These are phyloP conservation scores for Phymastichus coffea DNA, from an alignment of 1,140 invertebrate species.

Conservation along the genomic window DNA sequence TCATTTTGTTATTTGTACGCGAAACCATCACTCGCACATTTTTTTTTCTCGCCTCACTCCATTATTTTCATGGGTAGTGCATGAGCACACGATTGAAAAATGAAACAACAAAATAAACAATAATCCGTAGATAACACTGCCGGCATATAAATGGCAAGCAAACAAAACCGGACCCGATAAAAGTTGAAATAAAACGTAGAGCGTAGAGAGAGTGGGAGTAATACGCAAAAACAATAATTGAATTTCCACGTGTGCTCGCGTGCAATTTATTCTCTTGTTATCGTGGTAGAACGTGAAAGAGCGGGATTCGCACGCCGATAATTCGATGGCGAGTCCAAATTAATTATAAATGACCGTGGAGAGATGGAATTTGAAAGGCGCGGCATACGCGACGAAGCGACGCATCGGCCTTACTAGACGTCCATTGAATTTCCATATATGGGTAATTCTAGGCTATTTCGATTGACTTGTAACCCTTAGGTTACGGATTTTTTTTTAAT, in stretches of 20 bases:
- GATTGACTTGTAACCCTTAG: too few relatives aligned
- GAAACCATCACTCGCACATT: too few relatives aligned
- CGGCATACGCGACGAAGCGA: neutral
- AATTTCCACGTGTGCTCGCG: neutral
- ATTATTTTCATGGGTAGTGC: too few relatives aligned
- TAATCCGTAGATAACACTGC: too few relatives aligned
- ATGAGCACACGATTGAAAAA: neutral
- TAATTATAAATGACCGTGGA: conserved; percentile 19
- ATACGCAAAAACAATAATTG: neutral
- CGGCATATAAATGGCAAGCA: too few relatives aligned
- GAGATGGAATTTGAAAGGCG: conserved; percentile 14
- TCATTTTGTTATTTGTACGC: too few relatives aligned
- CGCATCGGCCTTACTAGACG: neutral
- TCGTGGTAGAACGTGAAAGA: neutral
- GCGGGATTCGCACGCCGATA: neutral
- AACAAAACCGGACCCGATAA: too few relatives aligned
- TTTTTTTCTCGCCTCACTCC: too few relatives aligned
- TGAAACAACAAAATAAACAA: neutral
- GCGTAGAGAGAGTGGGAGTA: too few relatives aligned
- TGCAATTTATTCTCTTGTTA: conserved; percentile 11
- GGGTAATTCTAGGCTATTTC: too few relatives aligned
- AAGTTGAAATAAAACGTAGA: too few relatives aligned
- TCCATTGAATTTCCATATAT: conserved; percentile 19
- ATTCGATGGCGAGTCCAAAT: conserved; percentile 8
- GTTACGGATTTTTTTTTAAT: too few relatives aligned